A percentile compares a stretch with the other conserved stretches of the same genome.
Conservation (phyloP, 2,888 invertebrate genomes). For the Notodonta dromedarius region DNA sequence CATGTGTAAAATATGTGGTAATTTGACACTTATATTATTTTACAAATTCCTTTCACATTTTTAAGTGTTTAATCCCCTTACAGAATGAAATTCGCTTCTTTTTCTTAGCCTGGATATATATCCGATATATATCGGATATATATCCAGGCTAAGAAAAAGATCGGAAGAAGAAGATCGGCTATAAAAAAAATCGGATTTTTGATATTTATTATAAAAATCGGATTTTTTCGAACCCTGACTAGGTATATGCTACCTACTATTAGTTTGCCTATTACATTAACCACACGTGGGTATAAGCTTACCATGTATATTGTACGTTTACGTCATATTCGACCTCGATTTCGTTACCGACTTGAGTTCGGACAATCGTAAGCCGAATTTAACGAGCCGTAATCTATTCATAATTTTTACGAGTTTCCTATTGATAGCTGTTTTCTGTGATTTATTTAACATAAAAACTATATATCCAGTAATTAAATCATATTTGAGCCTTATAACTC, state of each 20-base stretch:
- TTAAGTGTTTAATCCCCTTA: too few species aligned
- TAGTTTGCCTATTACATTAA: background rate
- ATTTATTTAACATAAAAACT: background rate
- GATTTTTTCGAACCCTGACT: too few species aligned
- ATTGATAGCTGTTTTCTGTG: background rate
- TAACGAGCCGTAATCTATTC: slow-evolving; percentile 39
- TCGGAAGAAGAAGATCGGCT: too few species aligned
- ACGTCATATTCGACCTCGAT: slow-evolving; percentile 60
- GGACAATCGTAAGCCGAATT: slow-evolving; percentile 40
- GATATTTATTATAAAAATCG: too few species aligned
- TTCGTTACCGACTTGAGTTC: slow-evolving; percentile 22
- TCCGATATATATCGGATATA: too few species aligned
- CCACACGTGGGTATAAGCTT: slow-evolving; percentile 39
- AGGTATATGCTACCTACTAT: background rate
- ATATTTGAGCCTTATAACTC: background rate
- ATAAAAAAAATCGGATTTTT: too few species aligned
- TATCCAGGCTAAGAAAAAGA: too few species aligned
- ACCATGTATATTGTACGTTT: slow-evolving; percentile 42
- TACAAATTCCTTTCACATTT: too few species aligned
- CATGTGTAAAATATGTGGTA: too few species aligned
- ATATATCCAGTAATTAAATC: background rate
- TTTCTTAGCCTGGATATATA: too few species aligned
- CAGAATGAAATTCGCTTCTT: too few species aligned
- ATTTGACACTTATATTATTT: too few species aligned
- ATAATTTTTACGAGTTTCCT: slow-evolving; percentile 12